Conservation (phyloP, 2,888 invertebrate genomes). For the Timema podura region DNA sequence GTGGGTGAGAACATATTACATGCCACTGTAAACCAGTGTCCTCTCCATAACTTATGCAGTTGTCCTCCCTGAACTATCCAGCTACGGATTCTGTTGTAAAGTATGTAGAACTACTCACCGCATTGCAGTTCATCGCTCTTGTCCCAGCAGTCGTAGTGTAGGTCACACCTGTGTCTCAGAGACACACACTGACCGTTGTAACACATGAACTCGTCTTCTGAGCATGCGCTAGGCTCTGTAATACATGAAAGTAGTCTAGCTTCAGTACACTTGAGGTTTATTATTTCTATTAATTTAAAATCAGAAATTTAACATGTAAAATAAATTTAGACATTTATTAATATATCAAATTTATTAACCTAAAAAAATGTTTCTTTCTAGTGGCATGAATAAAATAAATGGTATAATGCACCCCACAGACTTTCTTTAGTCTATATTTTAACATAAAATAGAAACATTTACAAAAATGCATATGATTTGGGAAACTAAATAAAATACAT, state of each 20-base stretch:
- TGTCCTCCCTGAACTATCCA: background rate
- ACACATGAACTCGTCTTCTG: conserved; percentile 35
- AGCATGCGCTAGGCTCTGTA: conserved; percentile 29
- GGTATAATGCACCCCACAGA: background rate
- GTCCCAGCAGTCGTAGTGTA: conserved; percentile 45
- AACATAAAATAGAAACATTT: no score
- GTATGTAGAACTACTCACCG: conserved; percentile 37
- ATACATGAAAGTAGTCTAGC: no score
- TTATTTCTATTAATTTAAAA: no score
- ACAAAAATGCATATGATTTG: no score
- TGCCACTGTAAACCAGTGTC: no score
- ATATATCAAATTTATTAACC: background rate
- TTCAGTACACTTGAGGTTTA: no score
- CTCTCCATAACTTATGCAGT: no score
- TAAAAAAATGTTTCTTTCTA: background rate
- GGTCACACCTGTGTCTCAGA: conserved; percentile 41
- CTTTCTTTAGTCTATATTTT: no score
- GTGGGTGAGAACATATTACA: no score
- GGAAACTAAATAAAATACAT: no score
- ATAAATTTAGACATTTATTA: no score
- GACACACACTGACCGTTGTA: conserved; percentile 37
- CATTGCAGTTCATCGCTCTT: conserved; percentile 47
- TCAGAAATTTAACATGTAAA: no score
- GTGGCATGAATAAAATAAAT: conserved; percentile 5
- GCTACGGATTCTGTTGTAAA: background rate